Evolutionary conservation across 2,888 invertebrate genomes (phyloP), one percentile per base, ranked within the genome.

Genomic region (Euplagia quadripunctaria): DNA sequence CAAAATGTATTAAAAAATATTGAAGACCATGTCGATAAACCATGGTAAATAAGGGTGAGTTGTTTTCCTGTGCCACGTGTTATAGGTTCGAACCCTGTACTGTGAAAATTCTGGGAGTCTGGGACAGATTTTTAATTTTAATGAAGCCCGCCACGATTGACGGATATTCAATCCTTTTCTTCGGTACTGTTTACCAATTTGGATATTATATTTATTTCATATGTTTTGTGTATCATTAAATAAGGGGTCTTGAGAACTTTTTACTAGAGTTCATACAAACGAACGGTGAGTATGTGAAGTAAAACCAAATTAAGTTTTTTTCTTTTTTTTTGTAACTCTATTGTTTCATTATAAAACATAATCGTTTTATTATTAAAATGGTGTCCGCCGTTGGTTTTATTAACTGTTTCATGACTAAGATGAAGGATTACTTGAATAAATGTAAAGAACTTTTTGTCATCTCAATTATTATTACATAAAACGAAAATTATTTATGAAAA

Each of bases 231-330:
- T 14, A 8, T 0, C 46, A 65, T 7, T 63, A 63, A 46, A 64
- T n/a, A 65, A 46, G 12, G n/a, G n/a, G 7, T n/a, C 20, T 12
- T 20, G 11, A 12, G 58, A 58, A 58, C 58, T 20, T 58, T 65
- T 14, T 20, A 65, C 14, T 20, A 41, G 64, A 12, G 14, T 20
- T 49, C 3, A 64, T 65, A 51, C 20, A 55, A 52, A 75, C 42
- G 31, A 70, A 52, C 9, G 66, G 61, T 64, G 49, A 63, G 43
- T 51, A 74, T 79, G 81, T 43, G 81, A 80, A 74, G 46, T 16
- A 16, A 64, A 58, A 65, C 46, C 31, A 70, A 20, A 71, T 70
- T 69, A 46, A 20, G 14, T 61, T 43, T 55, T 31, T 70, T 43
- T 4, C 4, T 46, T n/a, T 68, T 11, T 75, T 75, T 76, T 81